A percentile compares a stretch with the other conserved stretches of the same genome.
phyloP scores from a whole-genome alignment of 2,797 vertebrate genomes.

The Chrysocyon brachyurus region DNA sequence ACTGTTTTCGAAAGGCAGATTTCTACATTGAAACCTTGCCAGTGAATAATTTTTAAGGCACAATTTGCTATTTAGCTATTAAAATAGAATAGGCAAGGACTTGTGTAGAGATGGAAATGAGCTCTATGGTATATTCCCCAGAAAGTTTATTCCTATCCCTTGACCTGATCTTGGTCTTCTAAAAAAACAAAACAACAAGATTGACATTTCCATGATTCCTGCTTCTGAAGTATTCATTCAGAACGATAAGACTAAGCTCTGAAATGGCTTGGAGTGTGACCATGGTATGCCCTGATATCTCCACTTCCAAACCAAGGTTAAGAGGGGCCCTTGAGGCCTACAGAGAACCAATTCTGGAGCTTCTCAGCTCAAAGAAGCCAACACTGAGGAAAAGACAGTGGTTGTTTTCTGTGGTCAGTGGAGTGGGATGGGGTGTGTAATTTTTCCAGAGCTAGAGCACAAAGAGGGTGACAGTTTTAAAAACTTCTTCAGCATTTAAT shows the following conservation, averaged over 20 bases:
- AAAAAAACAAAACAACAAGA: neutral
- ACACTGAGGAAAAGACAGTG: slow-evolving; percentile 3
- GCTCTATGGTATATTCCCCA: neutral
- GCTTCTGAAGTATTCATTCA: slow-evolving; percentile 32
- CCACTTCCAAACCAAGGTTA: neutral
- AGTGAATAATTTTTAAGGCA: slow-evolving; percentile 63
- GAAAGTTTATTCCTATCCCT: slow-evolving; percentile 35
- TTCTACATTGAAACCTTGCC: slow-evolving; percentile 52
- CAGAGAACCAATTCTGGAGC: neutral
- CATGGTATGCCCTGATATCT: neutral
- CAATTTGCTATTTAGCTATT: slow-evolving; percentile 42
- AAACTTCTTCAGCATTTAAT: slow-evolving; percentile 40
- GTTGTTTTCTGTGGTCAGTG: neutral
- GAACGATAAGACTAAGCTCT: neutral
- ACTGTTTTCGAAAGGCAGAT: slow-evolving; percentile 55
- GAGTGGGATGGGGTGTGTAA: neutral
- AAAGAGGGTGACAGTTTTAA: neutral
- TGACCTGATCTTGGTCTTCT: slow-evolving; percentile 35
- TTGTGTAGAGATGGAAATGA: slow-evolving; percentile 35
- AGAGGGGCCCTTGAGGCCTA: neutral
- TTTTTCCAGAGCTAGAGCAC: slow-evolving; percentile 38
- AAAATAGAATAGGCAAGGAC: neutral
- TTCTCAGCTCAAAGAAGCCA: neutral
- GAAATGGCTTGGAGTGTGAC: slow-evolving; percentile 45
- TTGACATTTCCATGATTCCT: neutral